phyloP scores from a whole-genome alignment of 2,888 invertebrate species.

The Cerastis rubricosa region DNA sequence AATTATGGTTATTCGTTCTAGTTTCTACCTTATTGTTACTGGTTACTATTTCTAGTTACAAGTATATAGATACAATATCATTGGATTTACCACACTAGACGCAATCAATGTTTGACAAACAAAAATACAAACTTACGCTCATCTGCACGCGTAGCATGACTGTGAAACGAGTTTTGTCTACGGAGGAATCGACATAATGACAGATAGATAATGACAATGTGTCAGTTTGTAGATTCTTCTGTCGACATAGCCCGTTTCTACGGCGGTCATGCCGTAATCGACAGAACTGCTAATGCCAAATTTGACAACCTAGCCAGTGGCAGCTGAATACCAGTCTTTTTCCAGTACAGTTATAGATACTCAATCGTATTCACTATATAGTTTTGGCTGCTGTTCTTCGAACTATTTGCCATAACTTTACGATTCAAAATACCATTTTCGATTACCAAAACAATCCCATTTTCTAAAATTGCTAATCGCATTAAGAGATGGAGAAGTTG shows the following conservation, averaged over 20 bases:
- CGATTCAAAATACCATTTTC: background rate
- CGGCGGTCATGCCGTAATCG: no score
- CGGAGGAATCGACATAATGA: no score
- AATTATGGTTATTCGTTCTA: no score
- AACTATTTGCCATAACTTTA: background rate
- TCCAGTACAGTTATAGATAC: background rate
- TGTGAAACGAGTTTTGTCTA: no score
- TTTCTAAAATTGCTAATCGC: conserved; percentile 13
- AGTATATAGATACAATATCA: background rate
- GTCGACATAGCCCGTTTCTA: no score
- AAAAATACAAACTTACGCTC: background rate
- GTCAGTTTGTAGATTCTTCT: no score
- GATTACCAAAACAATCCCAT: conserved; percentile 17
- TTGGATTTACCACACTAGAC: background rate
- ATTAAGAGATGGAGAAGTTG: conserved; percentile 30
- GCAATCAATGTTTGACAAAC: background rate
- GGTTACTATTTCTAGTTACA: background rate
- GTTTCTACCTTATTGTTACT: no score
- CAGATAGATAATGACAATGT: no score
- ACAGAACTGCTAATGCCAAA: background rate
- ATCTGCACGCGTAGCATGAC: no score
- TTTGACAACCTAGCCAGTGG: background rate
- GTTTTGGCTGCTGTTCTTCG: background rate
- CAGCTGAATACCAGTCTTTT: background rate
- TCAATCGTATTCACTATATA: background rate